Base-by-base conservation (phyloP, 2,888 invertebrate species). In the Dryadula phaetusa region DNA sequence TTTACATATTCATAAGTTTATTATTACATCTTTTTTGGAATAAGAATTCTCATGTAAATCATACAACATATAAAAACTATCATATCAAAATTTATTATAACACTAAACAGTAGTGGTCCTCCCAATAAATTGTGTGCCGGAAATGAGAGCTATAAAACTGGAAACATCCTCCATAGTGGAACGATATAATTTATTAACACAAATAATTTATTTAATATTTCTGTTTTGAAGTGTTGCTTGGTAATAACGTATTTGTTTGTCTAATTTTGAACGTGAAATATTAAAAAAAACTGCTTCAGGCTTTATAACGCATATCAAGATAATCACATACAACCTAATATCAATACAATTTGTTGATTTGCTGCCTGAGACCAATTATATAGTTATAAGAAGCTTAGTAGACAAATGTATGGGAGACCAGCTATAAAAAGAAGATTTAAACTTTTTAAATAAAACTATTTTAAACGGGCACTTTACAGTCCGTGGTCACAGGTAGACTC, bases 91-190 rank as follows among this genome's bases (percentile, higher is more conserved):
- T 69, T 69, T 70, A 71, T 64, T 64, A 44, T 65, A 20, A 42
- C 64, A 65, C 65, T 68, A 68, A 70, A 68, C 63, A 64, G 70
- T 66, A 69, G 66, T 61, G 63, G 56, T 54, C 54, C 40, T 46
- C 54, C 61, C 64, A 62, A 72, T 70, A 72, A 70, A 67, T 70
- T 64, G 37, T 56, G 8, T 3, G 58, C 62, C 69, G 71, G 72
- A 72, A 69, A 72, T 69, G 64, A 61, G 28, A 34, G 58, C 63
- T 46, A 62, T 70, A 71, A 68, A 66, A 66, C 64, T 64, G 52
- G 53, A 64, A 64, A 68, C 66, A 40, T 64, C 52, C 44, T 54
- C 46, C 44, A 53, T 32, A 62, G 53, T 34, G 18, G 32, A 62
- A 64, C 53, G 32, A 49, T 32, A 56, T 71, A 69, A 70, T 70